Base-by-base conservation (phyloP, 1,140 invertebrate species). In the Ephestia elutella region DNA sequence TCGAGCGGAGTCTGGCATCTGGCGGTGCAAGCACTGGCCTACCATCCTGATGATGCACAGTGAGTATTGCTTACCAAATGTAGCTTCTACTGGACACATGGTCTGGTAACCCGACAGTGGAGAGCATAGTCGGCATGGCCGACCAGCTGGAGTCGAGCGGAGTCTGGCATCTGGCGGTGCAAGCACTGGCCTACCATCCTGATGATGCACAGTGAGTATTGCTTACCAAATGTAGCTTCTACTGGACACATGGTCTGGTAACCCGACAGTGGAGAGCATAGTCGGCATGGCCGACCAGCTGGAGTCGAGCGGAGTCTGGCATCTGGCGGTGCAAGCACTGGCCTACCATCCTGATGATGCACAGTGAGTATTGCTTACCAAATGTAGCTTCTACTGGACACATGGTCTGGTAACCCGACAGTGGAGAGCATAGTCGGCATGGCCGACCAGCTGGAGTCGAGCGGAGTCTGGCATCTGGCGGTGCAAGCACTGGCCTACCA, bases 81-180 rank as follows among this genome's bases (percentile, higher is more conserved):
- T n/a, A n/a, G n/a, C n/a, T n/a, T n/a, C n/a, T n/a, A n/a, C n/a
- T n/a, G n/a, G n/a, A n/a, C n/a, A n/a, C n/a, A n/a, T n/a, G n/a
- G n/a, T n/a, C n/a, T n/a, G n/a, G n/a, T n/a, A n/a, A n/a, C n/a
- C n/a, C n/a, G 71, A 89, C 49, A 73, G 91, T 32, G 87, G 92
- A 19, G 54, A 89, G 95, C 1, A 92, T 95, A 60, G 87, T 90
- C 0, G 94, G 93, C 58, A 96, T 96, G 80, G 95, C 96, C 0
- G 90, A 93, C 5, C 96, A 98, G 84, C 84, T 98, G 30, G 96
- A 98, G 85, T 90, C 93, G 25, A 81, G 93, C 13, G 95, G 94
- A 0, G 80, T 95, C 0, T 98, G 96, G 96, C 92, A 97, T 13
- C 97, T 95, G 93, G 93, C 96, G 0, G 91, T 96, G n/a, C 97